Base-by-base conservation (phyloP, 2,888 invertebrate species). In the Trimorus sp. region DNA sequence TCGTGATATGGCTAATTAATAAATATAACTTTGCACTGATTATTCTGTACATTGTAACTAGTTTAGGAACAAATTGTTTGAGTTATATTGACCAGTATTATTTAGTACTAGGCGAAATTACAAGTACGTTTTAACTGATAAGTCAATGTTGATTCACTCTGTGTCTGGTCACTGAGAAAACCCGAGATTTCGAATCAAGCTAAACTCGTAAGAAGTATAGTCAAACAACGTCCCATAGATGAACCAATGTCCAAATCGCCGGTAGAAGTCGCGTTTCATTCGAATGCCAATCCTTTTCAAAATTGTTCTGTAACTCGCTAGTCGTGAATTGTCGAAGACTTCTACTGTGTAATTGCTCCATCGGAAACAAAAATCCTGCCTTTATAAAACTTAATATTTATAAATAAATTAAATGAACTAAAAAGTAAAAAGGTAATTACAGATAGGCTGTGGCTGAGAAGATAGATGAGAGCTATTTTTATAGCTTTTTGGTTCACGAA, bases 381-480 rank as follows among this genome's bases (percentile, higher is more conserved):
- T 91, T 91, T 88, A 86, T 83, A 82, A 86, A 87, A 89, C 85
- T 85, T 90, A 88, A 88, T 88, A 88, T 89, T 90, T 88, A 88
- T 88, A 88, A 89, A 62, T 65, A 77, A 65, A 65, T 51, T 48
- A 69, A 75, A 48, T 56, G 48, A 86, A 89, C 89, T 88, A 88
- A 86, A 77, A 75, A 78, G 15, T n/a, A 60, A 86, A 84, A 63
- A 78, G 49, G 54, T 81, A 83, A 82, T 68, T 79, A 89, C 81
- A 86, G 88, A 89, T 86, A 89, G 91, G 91, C 91, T 91, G 91
- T 91, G 91, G 90, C 86, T 90, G 88, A 89, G 84, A 88, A 86
- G 86, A 89, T 89, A 87, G 87, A 87, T 90, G 85, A 87, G 88
- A 89, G 91, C 91, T 91, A 91, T 91, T 91, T 91, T 91, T 91